Base-by-base conservation (phyloP, 2,888 invertebrate species). In the Pachycephus smyrnensis region DNA sequence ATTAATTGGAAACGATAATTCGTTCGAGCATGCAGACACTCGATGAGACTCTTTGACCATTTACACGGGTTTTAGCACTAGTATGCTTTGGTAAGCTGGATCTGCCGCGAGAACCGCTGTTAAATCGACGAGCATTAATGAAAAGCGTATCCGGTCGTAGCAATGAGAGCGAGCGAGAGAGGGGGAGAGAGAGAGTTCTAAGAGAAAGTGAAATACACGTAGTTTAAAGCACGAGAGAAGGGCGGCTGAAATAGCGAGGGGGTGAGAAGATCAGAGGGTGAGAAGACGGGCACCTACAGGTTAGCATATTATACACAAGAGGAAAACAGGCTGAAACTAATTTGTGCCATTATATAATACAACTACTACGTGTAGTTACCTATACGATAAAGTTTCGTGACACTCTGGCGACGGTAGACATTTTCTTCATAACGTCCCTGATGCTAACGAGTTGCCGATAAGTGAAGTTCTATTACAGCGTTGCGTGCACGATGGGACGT, bases 111-210 rank as follows among this genome's bases (percentile, higher is more conserved):
- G 71, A 71, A 71, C 33, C 23, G 31, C 31, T 32, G 71, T 11
- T 71, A 33, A 71, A 71, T 71, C 71, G 71, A 71, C 30, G 71
- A 71, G 30, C 71, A 33, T 71, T 30, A 33, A 71, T 71, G 71
- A 71, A 33, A 71, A 71, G 15, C 71, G 11, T 12, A 33, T 71
- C 71, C 30, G 12, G 12, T 31, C 32, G 71, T 15, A 71, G 32
- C 23, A 30, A 15, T 2, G 12, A 71, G 71, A 71, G 71, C 31
- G 30, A 71, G 31, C 71, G 31, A 32, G 30, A 6, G 55, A 55
- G 15, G 9, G 55, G 23, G 9, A 55, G 9, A 55, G 15, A 23
- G 55, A 55, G 9, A 55, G 9, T 9, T 23, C 55, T 55, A 23
- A 23, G 23, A 55, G 55, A 55, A 55, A 40, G 15, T 4, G 40